Percentiles rank a stretch among this genome's conserved stretches.
Conservation (phyloP, 2,113 vertebrate species). For the Phaethornis superciliosus region DNA sequence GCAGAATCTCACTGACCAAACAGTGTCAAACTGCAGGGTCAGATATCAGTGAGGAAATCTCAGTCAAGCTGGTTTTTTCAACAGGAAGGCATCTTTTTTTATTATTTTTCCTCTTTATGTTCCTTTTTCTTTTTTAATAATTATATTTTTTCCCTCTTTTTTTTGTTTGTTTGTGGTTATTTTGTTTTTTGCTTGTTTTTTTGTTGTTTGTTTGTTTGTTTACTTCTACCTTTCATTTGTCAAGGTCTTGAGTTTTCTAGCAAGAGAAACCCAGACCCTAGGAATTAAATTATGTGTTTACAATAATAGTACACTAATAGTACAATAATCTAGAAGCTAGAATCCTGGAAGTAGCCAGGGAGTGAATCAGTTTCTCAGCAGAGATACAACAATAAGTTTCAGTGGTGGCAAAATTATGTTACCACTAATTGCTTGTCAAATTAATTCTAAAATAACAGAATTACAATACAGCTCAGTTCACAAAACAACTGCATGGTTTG, state of each 20-base stretch:
- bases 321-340: background rate
- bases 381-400: background rate
- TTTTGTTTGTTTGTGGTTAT: no score
- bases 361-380: background rate
- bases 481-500: background rate
- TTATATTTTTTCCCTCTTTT: background rate
- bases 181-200: background rate
- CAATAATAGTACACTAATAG: no score
- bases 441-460: background rate
- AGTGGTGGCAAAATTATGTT: background rate
- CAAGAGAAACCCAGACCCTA: background rate
- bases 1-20: background rate
- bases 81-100: background rate
- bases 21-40: background rate
- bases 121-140: background rate
- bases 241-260: background rate
- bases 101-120: no score
- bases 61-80: background rate
- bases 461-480: background rate
- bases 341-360: background rate
- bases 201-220: no score
- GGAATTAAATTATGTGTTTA: background rate
- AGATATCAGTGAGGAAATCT: accelerated
- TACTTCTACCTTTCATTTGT: background rate
- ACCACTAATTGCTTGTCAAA: background rate